Conservation (phyloP, 92 coral and sea anemone genomes). For the Micromussa lordhowensis region DNA sequence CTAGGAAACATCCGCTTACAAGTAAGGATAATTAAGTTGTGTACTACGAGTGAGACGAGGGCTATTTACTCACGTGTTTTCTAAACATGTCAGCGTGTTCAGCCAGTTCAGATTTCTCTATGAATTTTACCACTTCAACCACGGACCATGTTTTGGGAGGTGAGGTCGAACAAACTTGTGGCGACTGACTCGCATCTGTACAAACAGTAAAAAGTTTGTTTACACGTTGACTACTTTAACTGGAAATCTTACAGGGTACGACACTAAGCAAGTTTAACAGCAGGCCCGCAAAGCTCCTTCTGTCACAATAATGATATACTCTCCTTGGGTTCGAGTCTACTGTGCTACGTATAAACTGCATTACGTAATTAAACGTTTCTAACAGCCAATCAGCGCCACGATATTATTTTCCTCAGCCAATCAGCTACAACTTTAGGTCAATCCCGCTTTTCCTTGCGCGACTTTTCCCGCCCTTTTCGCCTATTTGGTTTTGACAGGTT, state of each 20-base stretch:
- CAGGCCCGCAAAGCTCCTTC: too few species aligned
- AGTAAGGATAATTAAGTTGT: too few species aligned
- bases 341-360: too few species aligned
- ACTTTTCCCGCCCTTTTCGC: not conserved
- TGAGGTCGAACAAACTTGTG: constrained; percentile 90
- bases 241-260: too few species aligned
- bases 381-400: too few species aligned
- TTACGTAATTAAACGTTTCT: too few species aligned
- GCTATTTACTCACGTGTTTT: constrained; percentile 80
- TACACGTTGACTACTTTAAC: too few species aligned
- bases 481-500: not conserved
- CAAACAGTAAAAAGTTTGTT: not conserved
- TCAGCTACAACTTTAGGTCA: not conserved
- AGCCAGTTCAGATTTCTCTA: constrained; percentile 89
- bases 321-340: too few species aligned
- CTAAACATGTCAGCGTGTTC: constrained; percentile 80
- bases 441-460: not conserved
- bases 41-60: too few species aligned
- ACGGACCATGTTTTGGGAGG: constrained; percentile 96
- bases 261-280: not conserved
- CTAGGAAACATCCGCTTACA: not conserved
- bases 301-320: too few species aligned
- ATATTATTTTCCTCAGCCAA: not conserved
- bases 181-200: constrained; percentile 64
- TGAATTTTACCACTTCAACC: constrained; percentile 90